Evolutionary conservation across 2,797 vertebrate genomes (phyloP).

Genomic region (Lophius americanus): DNA sequence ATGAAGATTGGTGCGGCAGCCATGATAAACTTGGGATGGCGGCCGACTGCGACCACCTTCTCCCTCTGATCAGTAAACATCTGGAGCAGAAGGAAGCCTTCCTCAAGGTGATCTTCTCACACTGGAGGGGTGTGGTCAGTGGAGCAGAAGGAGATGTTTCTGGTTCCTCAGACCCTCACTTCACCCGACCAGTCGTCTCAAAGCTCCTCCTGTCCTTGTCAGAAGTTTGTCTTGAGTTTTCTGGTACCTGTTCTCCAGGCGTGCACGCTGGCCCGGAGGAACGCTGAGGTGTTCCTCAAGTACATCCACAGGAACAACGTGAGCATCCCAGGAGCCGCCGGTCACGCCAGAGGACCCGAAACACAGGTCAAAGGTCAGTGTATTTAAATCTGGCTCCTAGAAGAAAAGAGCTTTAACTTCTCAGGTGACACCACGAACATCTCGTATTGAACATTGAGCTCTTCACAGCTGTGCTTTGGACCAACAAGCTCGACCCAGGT

Average conservation of each 20-base stretch:
- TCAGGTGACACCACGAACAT: too few species aligned
- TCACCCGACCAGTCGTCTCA: too few species aligned
- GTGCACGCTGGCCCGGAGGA: constrained; percentile 87
- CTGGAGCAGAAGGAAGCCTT: constrained; percentile 99
- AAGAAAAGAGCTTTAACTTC: too few species aligned
- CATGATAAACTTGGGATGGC: constrained; percentile 91
- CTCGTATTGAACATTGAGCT: too few species aligned
- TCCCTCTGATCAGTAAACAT: constrained; percentile 97
- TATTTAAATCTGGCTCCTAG: neutral
- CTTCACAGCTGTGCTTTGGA: too few species aligned
- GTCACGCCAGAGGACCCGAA: constrained; percentile 91
- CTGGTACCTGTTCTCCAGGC: constrained; percentile 46
- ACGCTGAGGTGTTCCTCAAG: constrained; percentile 97
- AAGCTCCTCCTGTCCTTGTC: too few species aligned
- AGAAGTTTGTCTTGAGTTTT: neutral
- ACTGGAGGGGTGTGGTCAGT: too few species aligned
- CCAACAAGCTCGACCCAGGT: too few species aligned
- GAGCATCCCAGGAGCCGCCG: constrained; percentile 90
- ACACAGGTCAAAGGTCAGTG: constrained; percentile 95
- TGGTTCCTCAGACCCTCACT: too few species aligned
- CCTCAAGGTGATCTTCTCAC: constrained; percentile 87
- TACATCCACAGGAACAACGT: constrained; percentile 99
- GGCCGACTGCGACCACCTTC: constrained; percentile 91
- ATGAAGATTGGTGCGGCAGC: constrained; percentile 97
- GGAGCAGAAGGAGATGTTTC: too few species aligned